A percentile compares a stretch with the other conserved stretches of the same genome.
Evolutionary conservation across 1,140 invertebrate species (phyloP).

Genomic region (Drosophila oshimai): DNA sequence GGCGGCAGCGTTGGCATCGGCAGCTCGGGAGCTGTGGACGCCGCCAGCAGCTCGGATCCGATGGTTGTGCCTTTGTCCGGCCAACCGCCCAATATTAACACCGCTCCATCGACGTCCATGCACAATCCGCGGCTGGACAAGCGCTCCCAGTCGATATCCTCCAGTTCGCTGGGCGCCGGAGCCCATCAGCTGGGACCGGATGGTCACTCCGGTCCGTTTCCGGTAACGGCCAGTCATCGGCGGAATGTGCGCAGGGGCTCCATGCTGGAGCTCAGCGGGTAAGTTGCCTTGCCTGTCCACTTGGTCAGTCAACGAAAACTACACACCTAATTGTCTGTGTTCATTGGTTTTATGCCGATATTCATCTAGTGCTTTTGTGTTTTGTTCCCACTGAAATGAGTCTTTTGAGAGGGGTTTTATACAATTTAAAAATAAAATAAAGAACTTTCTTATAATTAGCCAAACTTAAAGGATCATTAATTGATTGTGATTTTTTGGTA

Average conservation of each 20-base stretch:
- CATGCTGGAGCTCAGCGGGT: constrained; percentile 88
- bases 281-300: constrained; percentile 79
- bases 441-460: neutral
- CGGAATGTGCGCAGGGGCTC: constrained; percentile 86
- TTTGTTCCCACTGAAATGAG: constrained; percentile 23
- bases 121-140: constrained; percentile 69
- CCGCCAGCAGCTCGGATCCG: constrained; percentile 67
- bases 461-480: neutral
- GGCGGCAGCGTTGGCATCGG: constrained; percentile 80
- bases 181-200: constrained; percentile 49
- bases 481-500: neutral
- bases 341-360: constrained; percentile 22
- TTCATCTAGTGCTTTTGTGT: constrained; percentile 5
- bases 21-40: constrained; percentile 49
- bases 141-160: constrained; percentile 81
- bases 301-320: constrained; percentile 8
- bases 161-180: constrained; percentile 36
- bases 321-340: constrained; percentile 29
- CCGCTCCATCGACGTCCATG: constrained; percentile 52
- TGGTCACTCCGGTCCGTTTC: constrained; percentile 75
- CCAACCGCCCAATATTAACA: constrained; percentile 28
- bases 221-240: constrained; percentile 84
- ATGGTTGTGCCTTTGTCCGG: constrained; percentile 40
- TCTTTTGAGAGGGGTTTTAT: neutral
- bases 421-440: neutral